Evolutionary conservation across 2,888 invertebrate species (phyloP).

Genomic region (Agonopterix alstromeriana): DNA sequence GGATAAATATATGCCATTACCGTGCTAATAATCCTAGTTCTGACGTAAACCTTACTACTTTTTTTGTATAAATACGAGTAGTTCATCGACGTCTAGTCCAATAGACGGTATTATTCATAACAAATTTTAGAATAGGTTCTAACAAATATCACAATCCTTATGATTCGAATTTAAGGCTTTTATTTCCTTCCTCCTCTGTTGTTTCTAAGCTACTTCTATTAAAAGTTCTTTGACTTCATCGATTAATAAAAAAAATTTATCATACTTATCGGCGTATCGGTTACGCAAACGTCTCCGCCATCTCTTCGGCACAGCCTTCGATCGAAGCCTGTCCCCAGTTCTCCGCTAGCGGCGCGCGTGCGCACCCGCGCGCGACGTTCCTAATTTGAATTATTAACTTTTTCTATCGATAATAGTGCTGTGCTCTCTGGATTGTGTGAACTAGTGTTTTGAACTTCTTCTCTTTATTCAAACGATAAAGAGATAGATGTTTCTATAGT

Average conservation of each 20-base stretch:
- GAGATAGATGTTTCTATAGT: constrained; percentile 47
- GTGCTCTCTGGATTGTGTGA: constrained; percentile 22
- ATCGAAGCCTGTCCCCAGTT: constrained; percentile 46
- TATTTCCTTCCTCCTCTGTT: too few relatives aligned
- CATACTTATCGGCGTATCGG: constrained; percentile 13
- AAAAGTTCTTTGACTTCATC: constrained; percentile 15
- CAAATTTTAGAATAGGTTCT: too few relatives aligned
- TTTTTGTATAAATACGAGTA: too few relatives aligned
- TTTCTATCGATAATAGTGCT: constrained; percentile 24
- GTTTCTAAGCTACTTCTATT: too few relatives aligned
- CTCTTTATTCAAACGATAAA: constrained; percentile 64
- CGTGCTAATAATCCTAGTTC: too few relatives aligned
- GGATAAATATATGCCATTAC: too few relatives aligned
- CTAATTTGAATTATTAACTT: constrained; percentile 12
- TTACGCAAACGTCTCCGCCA: constrained; percentile 40
- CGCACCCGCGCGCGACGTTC: constrained; percentile 48
- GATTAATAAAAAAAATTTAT: constrained; percentile 5
- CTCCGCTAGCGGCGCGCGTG: constrained; percentile 46
- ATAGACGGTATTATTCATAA: too few relatives aligned
- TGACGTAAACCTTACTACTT: too few relatives aligned
- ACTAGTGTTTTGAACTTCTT: constrained; percentile 40
- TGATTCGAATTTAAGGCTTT: too few relatives aligned
- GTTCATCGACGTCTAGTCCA: too few relatives aligned
- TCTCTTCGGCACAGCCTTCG: constrained; percentile 39
- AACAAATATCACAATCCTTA: too few relatives aligned